Base-by-base conservation (phyloP, 2,113 vertebrate species). In the Electrona antarctica region DNA sequence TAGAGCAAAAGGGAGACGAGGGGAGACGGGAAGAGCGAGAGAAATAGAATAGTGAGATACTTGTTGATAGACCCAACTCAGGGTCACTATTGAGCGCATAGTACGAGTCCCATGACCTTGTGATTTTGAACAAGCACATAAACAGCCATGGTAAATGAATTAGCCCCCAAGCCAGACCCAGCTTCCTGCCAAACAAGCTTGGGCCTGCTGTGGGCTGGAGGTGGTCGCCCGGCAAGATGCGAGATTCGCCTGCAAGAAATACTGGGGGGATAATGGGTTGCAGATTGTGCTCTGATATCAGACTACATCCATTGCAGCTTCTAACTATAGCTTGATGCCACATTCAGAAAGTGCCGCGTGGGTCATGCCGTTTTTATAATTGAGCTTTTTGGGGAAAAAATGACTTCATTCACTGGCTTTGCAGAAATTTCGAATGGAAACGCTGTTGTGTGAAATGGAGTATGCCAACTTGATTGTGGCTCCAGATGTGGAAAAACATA, bases 401-500 rank as follows among this genome's bases (percentile, higher is more conserved):
- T 87, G 77, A 89, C 74, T 79, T 89, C 80, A 91, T 79, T 78
- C 62, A 57, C 67, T 70, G 64, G 46, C 50, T 66, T 69, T 75
- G 64, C 74, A 66, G 54, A 74, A 67, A 41, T 73, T 71, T 14
- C 68, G 57, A 82, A 71, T 85, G 84, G 81, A 90, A 86, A 87
- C 48, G 65, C 71, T 47, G 14, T 60, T 55, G 56, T 76, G 71
- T 74, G 71, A 67, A 60, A 21, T 76, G 55, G 45, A 73, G 63
- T 77, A 87, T 82, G 69, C 73, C 74, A 78, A 78, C 76, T 81
- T 79, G 80, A 84, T 79, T 81, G 65, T 82, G 80, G 83, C 80
- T 84, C 64, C 41, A 81, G 80, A 85, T 73, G 84, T 88, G 87
- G 87, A 84, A 87, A 21, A 88, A 89, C 47, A 71, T 75, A 86